Conservation (phyloP, 2,113 vertebrate species). For the Zosterops hypoxanthus region DNA sequence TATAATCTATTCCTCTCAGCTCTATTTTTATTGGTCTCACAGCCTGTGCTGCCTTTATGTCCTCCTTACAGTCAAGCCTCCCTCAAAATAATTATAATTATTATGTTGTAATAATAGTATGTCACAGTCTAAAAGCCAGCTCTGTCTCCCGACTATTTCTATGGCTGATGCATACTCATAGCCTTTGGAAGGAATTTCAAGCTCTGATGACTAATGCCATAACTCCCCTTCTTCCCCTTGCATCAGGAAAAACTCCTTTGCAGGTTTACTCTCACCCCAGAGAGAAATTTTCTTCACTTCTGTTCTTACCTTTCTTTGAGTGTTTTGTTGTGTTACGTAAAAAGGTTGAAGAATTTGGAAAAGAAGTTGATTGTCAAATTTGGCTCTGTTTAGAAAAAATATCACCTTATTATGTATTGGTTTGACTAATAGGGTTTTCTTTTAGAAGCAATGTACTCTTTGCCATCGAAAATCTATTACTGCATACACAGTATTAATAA, state of each 20-base stretch:
- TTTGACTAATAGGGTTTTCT: not conserved
- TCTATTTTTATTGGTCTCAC: constrained; percentile 36
- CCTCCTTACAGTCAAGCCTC: constrained; percentile 1
- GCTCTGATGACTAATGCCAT: constrained; percentile 14
- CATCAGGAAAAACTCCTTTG: not conserved
- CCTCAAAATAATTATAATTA: constrained; percentile 40
- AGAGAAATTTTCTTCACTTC: not conserved
- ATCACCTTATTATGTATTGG: not conserved
- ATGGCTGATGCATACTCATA: not conserved
- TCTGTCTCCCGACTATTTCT: constrained; percentile 7
- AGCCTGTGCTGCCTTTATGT: constrained; percentile 2
- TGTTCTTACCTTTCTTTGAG: not conserved
- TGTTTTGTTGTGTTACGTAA: not conserved
- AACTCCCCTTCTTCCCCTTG: not conserved
- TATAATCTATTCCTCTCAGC: not conserved
- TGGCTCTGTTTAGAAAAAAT: not conserved
- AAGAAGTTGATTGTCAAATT: not conserved
- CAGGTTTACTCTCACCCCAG: not conserved
- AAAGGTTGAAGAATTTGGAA: not conserved
- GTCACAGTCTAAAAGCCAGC: constrained; percentile 24
- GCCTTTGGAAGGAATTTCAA: constrained; percentile 13
- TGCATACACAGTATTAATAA: constrained; percentile 9
- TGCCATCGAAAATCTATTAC: constrained; percentile 34
- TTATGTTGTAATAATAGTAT: constrained; percentile 23
- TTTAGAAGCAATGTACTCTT: not conserved